Percentiles rank a stretch among this genome's conserved stretches.
phyloP scores from a whole-genome alignment of 1,140 invertebrate genomes.

The Reticulitermes speratus region DNA sequence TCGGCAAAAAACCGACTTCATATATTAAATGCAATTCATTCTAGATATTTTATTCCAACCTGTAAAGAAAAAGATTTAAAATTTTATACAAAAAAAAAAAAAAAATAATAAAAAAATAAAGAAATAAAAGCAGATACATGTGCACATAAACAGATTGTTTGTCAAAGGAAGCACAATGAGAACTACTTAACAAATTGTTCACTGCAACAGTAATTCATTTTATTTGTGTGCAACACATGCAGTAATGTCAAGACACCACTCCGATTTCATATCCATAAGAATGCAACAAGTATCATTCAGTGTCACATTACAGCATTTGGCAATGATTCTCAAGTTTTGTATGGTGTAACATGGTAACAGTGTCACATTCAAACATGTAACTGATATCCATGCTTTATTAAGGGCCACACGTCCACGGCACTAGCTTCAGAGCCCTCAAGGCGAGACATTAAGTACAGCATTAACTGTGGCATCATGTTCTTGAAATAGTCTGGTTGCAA shows the following conservation, averaged over 20 bases:
- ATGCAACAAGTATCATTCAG: too few relatives aligned
- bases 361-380: background rate
- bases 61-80: slow-evolving; percentile 13
- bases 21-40: slow-evolving; percentile 15
- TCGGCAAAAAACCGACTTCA: background rate
- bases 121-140: background rate
- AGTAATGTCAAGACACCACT: background rate
- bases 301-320: background rate
- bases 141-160: background rate
- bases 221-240: background rate
- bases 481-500: background rate
- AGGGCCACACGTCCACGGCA: background rate
- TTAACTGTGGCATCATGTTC: background rate
- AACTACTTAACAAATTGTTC: background rate
- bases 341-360: background rate
- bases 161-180: background rate
- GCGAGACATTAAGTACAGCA: background rate
- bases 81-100: background rate
- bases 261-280: too few relatives aligned
- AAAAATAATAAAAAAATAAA: background rate
- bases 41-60: slow-evolving; percentile 14
- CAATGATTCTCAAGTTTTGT: background rate
- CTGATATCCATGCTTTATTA: background rate
- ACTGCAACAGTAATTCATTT: background rate
- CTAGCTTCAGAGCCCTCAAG: background rate